A percentile compares a stretch with the other conserved stretches of the same genome.
phyloP scores from a whole-genome alignment of 1,140 invertebrate genomes.

The Sminthurides bifidus region DNA sequence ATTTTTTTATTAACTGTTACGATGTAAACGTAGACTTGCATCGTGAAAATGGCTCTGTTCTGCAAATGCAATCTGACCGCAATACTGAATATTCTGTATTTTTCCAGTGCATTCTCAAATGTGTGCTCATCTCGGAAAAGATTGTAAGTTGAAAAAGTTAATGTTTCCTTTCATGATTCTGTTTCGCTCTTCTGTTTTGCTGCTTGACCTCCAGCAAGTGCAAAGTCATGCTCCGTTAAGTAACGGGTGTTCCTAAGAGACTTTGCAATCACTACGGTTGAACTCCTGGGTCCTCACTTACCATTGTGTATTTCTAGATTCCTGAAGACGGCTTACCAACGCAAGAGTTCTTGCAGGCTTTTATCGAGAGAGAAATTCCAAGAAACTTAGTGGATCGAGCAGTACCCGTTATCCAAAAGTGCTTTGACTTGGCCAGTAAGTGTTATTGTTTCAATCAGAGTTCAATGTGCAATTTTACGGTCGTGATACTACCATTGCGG shows the following conservation, averaged over 20 bases:
- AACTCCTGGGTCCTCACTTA: too few species aligned
- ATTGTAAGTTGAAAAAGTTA: slow-evolving; percentile 3
- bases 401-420: not conserved
- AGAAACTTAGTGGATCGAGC: not conserved
- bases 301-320: too few species aligned
- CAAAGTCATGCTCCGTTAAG: too few species aligned
- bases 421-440: too few species aligned
- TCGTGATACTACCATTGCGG: not conserved
- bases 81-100: not conserved
- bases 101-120: slow-evolving; percentile 16
- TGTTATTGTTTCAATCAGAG: too few species aligned
- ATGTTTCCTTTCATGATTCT: too few species aligned
- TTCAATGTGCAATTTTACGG: not conserved
- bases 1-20: not conserved
- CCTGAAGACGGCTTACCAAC: not conserved
- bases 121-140: slow-evolving; percentile 4
- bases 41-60: not conserved
- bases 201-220: too few species aligned
- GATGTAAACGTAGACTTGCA: not conserved
- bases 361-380: not conserved
- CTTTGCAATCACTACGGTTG: too few species aligned
- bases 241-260: too few species aligned
- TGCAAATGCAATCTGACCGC: too few species aligned
- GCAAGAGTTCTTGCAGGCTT: not conserved
- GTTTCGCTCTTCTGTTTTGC: too few species aligned